Base-by-base conservation (phyloP, 2,797 vertebrate genomes). In the Benthosema pterotum region DNA sequence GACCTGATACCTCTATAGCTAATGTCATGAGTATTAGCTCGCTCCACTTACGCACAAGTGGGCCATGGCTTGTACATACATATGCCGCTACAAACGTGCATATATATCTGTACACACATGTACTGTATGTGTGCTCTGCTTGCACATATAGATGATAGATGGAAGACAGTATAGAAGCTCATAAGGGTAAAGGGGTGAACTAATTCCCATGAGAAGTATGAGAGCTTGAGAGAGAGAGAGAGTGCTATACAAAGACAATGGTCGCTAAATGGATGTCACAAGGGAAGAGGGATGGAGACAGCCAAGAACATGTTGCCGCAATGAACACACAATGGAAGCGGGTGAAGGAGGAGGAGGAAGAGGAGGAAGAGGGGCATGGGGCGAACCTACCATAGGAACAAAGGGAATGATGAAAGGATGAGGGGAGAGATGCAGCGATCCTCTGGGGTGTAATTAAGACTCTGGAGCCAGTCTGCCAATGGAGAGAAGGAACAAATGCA, bases 401-500 rank as follows among this genome's bases (percentile, higher is more conserved):
- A 63, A 77, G 52, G 32, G 28, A 56, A 38, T 18, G 16, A 42
- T 42, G 18, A 56, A 67, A 50, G 45, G 60, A 69, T 38, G 58
- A 55, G 63, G 50, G 28, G 15, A 57, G 71, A 57, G 56, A 56
- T 50, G 13, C 71, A 42, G 66, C 78, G 47, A 59, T 83, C 78
- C 82, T 86, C 79, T 72, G 81, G 83, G 83, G 77, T 80, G 78
- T 83, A 87, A 89, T 89, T 87, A 90, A 76, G 52, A 65, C 60
- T 69, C 72, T 43, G 69, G 71, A 79, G 77, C 65, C 61, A 69
- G 76, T 76, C 77, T 52, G 19, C 75, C 60, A 54, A 61, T 47
- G 45, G 52, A 71, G 69, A 56, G 17, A 54, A 65, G 60, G 1
- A 25, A 19, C 47, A 49, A 38, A 38, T 38, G 8, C 8, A 9